phyloP scores from a whole-genome alignment of 2,797 vertebrate genomes.

The Pteropus rufus region DNA sequence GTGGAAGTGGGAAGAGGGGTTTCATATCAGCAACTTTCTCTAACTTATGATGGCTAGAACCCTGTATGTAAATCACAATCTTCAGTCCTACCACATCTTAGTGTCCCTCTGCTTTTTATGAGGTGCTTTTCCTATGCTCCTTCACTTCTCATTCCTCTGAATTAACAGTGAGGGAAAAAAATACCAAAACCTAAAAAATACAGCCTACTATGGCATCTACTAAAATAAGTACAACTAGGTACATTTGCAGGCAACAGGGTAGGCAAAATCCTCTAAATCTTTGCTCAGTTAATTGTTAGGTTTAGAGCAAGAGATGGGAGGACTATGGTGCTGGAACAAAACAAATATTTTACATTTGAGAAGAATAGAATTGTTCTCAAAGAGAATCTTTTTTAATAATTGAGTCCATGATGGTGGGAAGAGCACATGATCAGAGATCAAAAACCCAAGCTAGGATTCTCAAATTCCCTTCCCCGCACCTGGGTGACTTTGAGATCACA shows the following conservation, averaged over 20 bases:
- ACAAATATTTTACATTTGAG: neutral
- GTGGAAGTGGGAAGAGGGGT: neutral
- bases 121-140: conserved; percentile 39
- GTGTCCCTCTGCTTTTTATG: conserved; percentile 52
- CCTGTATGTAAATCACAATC: conserved; percentile 59
- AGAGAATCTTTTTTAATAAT: neutral
- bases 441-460: neutral
- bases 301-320: neutral
- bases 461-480: neutral
- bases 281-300: neutral
- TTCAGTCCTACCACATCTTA: conserved; percentile 20
- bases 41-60: neutral
- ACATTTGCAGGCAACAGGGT: neutral
- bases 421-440: neutral
- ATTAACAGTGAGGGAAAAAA: neutral
- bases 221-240: neutral
- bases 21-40: conserved; percentile 38
- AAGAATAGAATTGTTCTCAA: neutral
- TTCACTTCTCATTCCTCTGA: conserved; percentile 42
- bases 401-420: neutral
- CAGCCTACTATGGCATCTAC: neutral
- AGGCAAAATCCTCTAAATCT: neutral
- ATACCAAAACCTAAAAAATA: neutral
- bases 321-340: neutral
- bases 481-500: neutral